phyloP scores from a whole-genome alignment of 2,888 invertebrate species.

The Latrodectus elegans region DNA sequence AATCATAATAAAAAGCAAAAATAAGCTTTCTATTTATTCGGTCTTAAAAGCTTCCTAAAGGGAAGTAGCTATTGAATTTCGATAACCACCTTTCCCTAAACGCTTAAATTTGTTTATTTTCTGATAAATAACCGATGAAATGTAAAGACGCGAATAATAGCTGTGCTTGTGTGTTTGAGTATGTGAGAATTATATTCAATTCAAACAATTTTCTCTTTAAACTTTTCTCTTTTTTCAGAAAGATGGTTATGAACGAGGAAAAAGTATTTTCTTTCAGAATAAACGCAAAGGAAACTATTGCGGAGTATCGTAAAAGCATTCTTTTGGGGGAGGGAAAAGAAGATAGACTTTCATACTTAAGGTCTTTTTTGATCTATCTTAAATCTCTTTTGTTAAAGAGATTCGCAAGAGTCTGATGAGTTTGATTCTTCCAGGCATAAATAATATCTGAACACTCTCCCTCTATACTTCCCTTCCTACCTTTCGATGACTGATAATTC shows the following conservation, averaged over 20 bases:
- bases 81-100: constrained; percentile 48
- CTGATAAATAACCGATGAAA: constrained; percentile 50
- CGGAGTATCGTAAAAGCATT: constrained; percentile 28
- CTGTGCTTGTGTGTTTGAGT: neutral
- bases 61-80: constrained; percentile 44
- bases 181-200: constrained; percentile 21
- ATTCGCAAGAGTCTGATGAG: constrained; percentile 40
- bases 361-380: constrained; percentile 38
- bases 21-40: constrained; percentile 25
- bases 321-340: neutral
- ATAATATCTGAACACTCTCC: neutral
- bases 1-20: neutral
- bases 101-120: constrained; percentile 40
- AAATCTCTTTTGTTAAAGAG: constrained; percentile 31
- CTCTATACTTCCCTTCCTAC: neutral
- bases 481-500: constrained; percentile 11
- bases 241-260: too few relatives aligned
- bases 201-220: constrained; percentile 50
- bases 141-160: constrained; percentile 35
- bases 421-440: constrained; percentile 12
- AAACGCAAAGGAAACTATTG: constrained; percentile 23
- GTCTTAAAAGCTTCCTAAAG: constrained; percentile 14
- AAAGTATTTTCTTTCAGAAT: constrained; percentile 4
- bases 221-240: constrained; percentile 3
- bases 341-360: constrained; percentile 38